phyloP scores from a whole-genome alignment of 2,113 vertebrate genomes.

The Mionectes macconnelli region DNA sequence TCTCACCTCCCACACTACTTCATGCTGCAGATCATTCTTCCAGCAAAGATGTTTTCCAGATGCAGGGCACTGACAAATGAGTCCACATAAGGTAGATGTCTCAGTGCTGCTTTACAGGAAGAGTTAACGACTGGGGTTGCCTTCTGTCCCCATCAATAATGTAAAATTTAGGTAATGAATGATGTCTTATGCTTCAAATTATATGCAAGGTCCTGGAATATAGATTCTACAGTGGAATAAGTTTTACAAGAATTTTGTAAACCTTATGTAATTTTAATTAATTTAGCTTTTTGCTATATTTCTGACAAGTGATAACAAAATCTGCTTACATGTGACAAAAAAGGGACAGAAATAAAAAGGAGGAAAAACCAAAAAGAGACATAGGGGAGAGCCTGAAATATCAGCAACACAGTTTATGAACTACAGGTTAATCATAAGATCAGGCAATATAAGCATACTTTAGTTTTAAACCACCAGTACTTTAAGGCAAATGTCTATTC shows the following conservation, averaged over 20 bases:
- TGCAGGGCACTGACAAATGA: slow-evolving; percentile 28
- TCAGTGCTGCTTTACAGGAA: background rate
- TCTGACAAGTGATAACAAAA: background rate
- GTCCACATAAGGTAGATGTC: background rate
- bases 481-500: background rate
- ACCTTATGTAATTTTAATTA: background rate
- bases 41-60: slow-evolving; percentile 54
- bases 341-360: background rate
- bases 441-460: background rate
- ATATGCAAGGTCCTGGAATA: background rate
- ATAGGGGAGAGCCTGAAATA: background rate
- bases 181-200: background rate
- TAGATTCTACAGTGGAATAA: background rate
- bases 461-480: background rate
- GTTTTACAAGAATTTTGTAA: background rate
- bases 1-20: slow-evolving; percentile 33
- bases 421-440: background rate
- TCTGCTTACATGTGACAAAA: background rate
- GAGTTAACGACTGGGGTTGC: background rate
- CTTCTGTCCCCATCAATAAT: slow-evolving; percentile 4
- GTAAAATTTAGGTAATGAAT: background rate
- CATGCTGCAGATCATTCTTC: slow-evolving; percentile 30
- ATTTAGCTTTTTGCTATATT: background rate
- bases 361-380: background rate
- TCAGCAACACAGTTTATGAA: background rate